These are phyloP conservation scores for Cephalopholis sonnerati DNA, from an alignment of 2,113 vertebrate species.

Conservation along the genomic window DNA sequence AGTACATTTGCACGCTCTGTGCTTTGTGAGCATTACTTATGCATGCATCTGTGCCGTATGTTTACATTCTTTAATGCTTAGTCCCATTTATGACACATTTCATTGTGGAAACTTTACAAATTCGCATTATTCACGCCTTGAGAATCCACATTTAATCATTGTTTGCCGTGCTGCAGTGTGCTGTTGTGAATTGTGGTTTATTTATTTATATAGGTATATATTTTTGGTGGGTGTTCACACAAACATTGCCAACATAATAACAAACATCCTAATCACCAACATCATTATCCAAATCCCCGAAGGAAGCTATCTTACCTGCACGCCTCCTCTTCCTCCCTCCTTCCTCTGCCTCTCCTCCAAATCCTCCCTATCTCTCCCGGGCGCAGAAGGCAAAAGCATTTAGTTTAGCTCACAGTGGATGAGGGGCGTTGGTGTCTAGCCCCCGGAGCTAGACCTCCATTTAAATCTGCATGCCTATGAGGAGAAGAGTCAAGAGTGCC, in stretches of 20 bases:
- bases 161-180: slow-evolving; percentile 42
- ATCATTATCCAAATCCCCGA: slow-evolving; percentile 76
- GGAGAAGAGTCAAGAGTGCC: slow-evolving; percentile 67
- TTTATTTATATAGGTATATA: slow-evolving; percentile 61
- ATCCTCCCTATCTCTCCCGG: slow-evolving; percentile 48
- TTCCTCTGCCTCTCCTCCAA: slow-evolving; percentile 47
- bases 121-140: slow-evolving; percentile 60
- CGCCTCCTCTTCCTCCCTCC: slow-evolving; percentile 42
- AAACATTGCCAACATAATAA: slow-evolving; percentile 69
- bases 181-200: slow-evolving; percentile 54
- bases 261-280: slow-evolving; percentile 79
- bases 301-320: slow-evolving; percentile 62
- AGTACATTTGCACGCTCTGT: slow-evolving; percentile 16
- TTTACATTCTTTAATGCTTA: slow-evolving; percentile 41
- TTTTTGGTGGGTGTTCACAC: slow-evolving; percentile 52
- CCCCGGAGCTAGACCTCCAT: slow-evolving; percentile 61
- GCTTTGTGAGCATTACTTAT: slow-evolving; percentile 38
- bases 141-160: slow-evolving; percentile 59
- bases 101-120: slow-evolving; percentile 58
- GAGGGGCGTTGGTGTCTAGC: slow-evolving; percentile 55
- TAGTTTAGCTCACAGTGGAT: slow-evolving; percentile 59
- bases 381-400: slow-evolving; percentile 48
- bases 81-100: slow-evolving; percentile 41
- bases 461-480: slow-evolving; percentile 69
- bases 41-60: slow-evolving; percentile 30